These are phyloP conservation scores for Tetraneura akinire DNA, from an alignment of 1,140 invertebrate genomes.

Conservation along the genomic window DNA sequence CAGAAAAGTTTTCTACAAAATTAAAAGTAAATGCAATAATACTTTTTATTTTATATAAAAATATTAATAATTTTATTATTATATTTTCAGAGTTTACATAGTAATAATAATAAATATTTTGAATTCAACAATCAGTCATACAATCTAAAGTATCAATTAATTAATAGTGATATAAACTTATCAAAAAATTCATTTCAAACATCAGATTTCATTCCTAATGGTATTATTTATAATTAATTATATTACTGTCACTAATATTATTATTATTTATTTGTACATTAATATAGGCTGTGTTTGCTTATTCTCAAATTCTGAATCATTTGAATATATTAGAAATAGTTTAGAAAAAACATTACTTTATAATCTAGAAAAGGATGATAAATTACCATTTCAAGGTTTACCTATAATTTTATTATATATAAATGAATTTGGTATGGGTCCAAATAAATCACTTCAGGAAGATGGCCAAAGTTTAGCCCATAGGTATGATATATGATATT, in stretches of 20 bases:
- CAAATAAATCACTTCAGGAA: slow-evolving; percentile 71
- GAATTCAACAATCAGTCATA: slow-evolving; percentile 81
- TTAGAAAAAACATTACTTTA: slow-evolving; percentile 88
- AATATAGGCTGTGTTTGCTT: slow-evolving; percentile 75
- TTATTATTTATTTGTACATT: slow-evolving; percentile 53
- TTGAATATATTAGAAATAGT: slow-evolving; percentile 89
- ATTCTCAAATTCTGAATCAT: slow-evolving; percentile 86
- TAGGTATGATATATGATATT: slow-evolving; percentile 63
- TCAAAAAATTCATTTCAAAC: slow-evolving; percentile 77
- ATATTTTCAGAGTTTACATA: slow-evolving; percentile 68
- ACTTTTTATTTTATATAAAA: neutral
- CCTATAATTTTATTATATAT: slow-evolving; percentile 89
- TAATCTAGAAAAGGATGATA: slow-evolving; percentile 88
- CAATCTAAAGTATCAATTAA: slow-evolving; percentile 80
- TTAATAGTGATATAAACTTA: slow-evolving; percentile 80
- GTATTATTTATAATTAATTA: slow-evolving; percentile 58
- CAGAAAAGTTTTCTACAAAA: slow-evolving; percentile 76
- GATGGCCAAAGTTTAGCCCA: slow-evolving; percentile 89
- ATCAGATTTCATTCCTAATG: slow-evolving; percentile 76
- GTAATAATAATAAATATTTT: slow-evolving; percentile 83
- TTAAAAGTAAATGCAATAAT: slow-evolving; percentile 17
- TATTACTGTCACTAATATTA: neutral
- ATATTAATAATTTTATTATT: neutral
- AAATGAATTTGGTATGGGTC: slow-evolving; percentile 75
- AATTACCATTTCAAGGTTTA: slow-evolving; percentile 80